Conservation (phyloP, 2,797 vertebrate species). For the Anniella stebbinsi region DNA sequence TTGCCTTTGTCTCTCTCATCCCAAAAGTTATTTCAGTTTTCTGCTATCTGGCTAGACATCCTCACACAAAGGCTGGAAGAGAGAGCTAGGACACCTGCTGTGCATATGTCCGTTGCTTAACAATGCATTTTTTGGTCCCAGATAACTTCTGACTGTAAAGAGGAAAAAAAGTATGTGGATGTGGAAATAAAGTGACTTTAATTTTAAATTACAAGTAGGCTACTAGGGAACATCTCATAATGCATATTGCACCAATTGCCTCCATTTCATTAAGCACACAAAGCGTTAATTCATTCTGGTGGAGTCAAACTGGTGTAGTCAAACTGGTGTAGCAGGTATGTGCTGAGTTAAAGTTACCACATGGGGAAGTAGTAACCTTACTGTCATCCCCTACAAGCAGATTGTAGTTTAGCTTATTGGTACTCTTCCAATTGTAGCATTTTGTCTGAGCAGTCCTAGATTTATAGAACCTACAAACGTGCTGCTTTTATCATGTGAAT, state of each 20-base stretch:
- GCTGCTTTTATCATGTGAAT: background rate
- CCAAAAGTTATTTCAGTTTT: background rate
- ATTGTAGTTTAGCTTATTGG: background rate
- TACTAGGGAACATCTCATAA: background rate
- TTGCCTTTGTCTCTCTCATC: background rate
- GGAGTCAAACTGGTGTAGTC: background rate
- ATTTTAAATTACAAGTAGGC: background rate
- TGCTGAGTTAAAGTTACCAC: too few species aligned
- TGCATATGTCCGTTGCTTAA: background rate
- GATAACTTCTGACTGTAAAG: background rate
- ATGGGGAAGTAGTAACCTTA: background rate
- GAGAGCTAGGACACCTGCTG: background rate
- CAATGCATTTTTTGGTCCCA: background rate
- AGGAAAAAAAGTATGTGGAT: background rate
- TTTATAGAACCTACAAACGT: background rate
- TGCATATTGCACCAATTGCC: background rate
- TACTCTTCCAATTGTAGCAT: background rate
- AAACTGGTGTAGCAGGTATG: background rate
- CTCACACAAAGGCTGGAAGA: background rate
- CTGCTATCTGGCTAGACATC: background rate
- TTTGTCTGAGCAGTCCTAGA: background rate
- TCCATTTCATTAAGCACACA: background rate
- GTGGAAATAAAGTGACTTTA: conserved; percentile 8
- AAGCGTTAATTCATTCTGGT: background rate
- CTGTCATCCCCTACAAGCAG: background rate